phyloP scores from a whole-genome alignment of 2,113 vertebrate genomes.

The Sisor rabdophorus region DNA sequence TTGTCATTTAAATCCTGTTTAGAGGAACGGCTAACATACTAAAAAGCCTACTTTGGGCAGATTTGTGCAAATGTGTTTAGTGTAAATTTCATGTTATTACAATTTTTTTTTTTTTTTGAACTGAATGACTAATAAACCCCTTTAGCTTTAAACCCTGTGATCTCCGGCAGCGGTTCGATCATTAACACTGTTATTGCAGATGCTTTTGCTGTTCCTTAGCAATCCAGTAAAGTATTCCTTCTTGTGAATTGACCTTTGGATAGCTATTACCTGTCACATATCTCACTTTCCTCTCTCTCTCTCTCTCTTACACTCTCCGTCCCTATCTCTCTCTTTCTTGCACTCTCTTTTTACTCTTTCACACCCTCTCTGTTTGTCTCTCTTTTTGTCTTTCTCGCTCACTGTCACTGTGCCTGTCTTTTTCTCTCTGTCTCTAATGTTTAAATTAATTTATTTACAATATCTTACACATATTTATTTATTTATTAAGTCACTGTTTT shows the following conservation, averaged over 20 bases:
- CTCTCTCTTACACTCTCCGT: too few relatives aligned
- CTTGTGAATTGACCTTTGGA: conserved; percentile 44
- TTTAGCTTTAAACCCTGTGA: conserved; percentile 2
- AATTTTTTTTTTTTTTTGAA: background rate
- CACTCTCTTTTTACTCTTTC: too few relatives aligned
- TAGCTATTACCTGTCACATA: too few relatives aligned
- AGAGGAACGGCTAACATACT: background rate
- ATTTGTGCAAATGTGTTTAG: background rate
- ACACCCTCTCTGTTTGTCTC: too few relatives aligned
- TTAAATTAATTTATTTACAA: too few relatives aligned
- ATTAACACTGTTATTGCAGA: conserved; percentile 41
- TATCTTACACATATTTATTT: too few relatives aligned
- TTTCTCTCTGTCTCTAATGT: too few relatives aligned
- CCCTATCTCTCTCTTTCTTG: too few relatives aligned
- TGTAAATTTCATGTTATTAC: background rate
- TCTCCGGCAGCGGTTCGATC: conserved; percentile 33
- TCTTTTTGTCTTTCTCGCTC: too few relatives aligned
- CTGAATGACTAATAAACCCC: background rate
- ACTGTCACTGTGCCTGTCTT: too few relatives aligned
- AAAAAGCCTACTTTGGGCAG: background rate
- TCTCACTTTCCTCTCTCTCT: too few relatives aligned
- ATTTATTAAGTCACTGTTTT: too few relatives aligned
- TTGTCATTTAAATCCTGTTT: background rate
- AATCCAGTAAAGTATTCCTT: background rate
- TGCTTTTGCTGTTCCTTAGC: conserved; percentile 12